Percentiles rank a stretch among this genome's conserved stretches.
These are phyloP conservation scores for Chouioia cunea DNA, from an alignment of 2,888 invertebrate species.

Conservation along the genomic window DNA sequence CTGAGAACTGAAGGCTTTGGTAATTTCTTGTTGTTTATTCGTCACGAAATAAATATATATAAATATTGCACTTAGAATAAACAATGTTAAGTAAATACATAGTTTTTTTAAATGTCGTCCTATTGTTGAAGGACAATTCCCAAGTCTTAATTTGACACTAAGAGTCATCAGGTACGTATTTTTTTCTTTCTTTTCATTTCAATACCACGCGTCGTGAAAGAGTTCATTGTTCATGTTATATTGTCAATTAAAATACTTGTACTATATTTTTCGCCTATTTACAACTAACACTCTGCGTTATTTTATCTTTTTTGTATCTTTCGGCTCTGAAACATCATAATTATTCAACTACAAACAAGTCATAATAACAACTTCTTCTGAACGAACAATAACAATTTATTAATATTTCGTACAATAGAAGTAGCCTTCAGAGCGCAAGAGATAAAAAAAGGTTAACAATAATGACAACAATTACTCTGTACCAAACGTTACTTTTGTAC, in stretches of 20 bases:
- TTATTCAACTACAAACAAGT: no score
- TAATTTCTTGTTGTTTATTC: neutral
- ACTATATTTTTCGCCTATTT: neutral
- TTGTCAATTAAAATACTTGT: neutral
- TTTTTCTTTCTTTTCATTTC: neutral
- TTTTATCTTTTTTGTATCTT: no score
- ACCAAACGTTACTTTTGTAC: no score
- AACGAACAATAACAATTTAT: no score
- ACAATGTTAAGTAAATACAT: constrained; percentile 7
- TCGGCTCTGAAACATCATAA: no score
- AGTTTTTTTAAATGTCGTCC: constrained; percentile 3
- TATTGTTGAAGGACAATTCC: constrained; percentile 16
- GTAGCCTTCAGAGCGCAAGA: no score
- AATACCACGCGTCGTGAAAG: neutral
- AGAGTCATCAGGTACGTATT: constrained; percentile 45
- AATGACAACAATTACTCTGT: no score
- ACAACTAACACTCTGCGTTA: neutral
- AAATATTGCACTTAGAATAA: constrained; percentile 37
- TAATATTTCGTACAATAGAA: no score
- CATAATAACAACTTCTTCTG: no score
- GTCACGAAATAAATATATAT: constrained; percentile 30
- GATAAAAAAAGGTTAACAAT: no score
- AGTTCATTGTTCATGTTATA: no score
- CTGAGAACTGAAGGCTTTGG: constrained; percentile 28
- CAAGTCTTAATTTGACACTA: constrained; percentile 40